Evolutionary conservation across 2,888 invertebrate species (phyloP), one percentile per base, ranked within the genome.

Genomic region (Phytoseiulus persimilis): DNA sequence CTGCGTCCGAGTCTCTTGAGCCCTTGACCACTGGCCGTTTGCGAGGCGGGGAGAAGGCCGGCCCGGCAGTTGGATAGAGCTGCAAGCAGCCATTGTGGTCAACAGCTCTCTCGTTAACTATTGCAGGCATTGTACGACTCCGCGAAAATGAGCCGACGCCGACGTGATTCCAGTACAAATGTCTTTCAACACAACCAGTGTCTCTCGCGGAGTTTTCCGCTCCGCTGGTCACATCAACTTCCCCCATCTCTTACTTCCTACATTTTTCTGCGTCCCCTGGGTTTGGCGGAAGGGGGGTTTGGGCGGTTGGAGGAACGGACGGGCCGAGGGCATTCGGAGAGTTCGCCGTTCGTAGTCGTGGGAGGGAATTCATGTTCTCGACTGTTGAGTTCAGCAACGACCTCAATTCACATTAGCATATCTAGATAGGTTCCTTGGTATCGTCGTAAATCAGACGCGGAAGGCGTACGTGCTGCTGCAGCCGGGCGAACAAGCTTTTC

Each of bases 101-200:
- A 65, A 65, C 65, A 65, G 65, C 65, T 65, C 65, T 65, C 65
- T 65, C 65, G 65, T 65, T 65, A 65, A 65, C 65, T 65, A 14
- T 65, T 65, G 65, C 65, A 14, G 18, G 65, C 65, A 65, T 65
- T 65, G 65, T 65, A 65, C 65, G 65, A 65, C 23, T 65, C 65
- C 18, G 18, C 65, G 65, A 28, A 65, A 65, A 65, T 65, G 65
- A 65, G 65, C 28, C 65, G 65, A 65, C 65, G 39, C 39, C 39
- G 65, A 65, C 65, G 65, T 65, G 65, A 65, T 65, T 65, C 65
- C 65, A 65, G 65, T 65, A 65, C 65, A 65, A 65, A 65, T 65
- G 65, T 65, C 65, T 65, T 65, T 65, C 65, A 65, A 65, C 65
- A 28, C 65, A 18, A 65, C 23, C 65, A 65, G 65, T 65, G 65